Evolutionary conservation across 2,888 invertebrate species (phyloP), one percentile per base, ranked within the genome.

Genomic region (Uropetala carovei): DNA sequence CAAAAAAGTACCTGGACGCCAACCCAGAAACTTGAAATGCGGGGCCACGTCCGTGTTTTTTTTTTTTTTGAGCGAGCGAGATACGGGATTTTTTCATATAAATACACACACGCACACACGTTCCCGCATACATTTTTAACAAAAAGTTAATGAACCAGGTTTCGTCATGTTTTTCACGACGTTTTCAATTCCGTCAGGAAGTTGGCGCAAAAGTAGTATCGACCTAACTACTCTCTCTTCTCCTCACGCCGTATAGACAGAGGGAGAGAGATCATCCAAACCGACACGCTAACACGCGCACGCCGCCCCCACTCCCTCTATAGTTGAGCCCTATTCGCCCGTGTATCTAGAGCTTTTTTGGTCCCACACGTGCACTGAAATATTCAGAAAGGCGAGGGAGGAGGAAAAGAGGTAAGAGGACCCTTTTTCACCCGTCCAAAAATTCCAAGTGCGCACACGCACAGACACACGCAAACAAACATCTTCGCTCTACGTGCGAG

Each of bases 291-390:
- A 2, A 27, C 10, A 27, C 64, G 16, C 16, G n/a, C 16, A 64
- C 8, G 10, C 22, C 75, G 13, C 75, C 75, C 75, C n/a, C 75
- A 27, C 75, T n/a, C 22, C n/a, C 22, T n/a, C 22, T 27, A 75
- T 22, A 75, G 75, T 27, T 22, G 43, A 43, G 43, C 43, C 43
- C 43, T 43, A n/a, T 43, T 5, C 43, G 43, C 43, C 3, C 43
- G 43, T 43, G 43, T 5, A 43, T 43, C 43, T 43, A 43, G 43
- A 43, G 75, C 75, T 75, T 75, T 64, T 75, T 22, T 27, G 27
- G 22, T 75, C 75, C 27, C 75, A 75, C 75, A 75, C 75, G 75
- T 75, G 75, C 22, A 22, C 75, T 75, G 75, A 75, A 75, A 75
- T 75, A 75, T 75, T 22, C 75, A 75, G 75, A 14, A 22, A 27